Evolutionary conservation across 1,140 invertebrate species (phyloP).

Genomic region (Solen grandis): DNA sequence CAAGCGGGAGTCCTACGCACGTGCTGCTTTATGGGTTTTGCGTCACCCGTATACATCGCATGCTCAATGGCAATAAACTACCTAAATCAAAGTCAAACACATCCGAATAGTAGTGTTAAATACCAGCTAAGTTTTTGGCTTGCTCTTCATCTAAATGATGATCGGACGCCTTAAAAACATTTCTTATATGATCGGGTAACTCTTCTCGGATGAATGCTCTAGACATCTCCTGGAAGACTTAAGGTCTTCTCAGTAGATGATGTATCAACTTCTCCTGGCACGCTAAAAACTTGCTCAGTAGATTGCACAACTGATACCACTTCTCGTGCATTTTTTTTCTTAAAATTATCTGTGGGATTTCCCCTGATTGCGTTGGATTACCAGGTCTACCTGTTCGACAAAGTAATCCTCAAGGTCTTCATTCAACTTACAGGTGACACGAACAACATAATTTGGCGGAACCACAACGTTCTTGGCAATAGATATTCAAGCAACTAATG

Average conservation of each 20-base stretch:
- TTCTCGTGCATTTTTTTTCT: background rate
- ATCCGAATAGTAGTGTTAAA: background rate
- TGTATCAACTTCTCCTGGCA: background rate
- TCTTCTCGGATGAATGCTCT: background rate
- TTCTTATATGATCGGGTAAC: background rate
- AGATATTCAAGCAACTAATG: no score
- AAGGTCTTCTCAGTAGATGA: background rate
- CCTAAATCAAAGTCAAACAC: no score
- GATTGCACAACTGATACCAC: background rate
- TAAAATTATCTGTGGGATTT: background rate
- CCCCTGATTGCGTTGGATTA: background rate
- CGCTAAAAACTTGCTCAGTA: background rate
- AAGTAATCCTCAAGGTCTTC: background rate
- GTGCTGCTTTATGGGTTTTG: constrained; percentile 15
- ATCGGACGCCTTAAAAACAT: background rate
- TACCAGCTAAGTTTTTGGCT: background rate
- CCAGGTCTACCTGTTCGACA: background rate
- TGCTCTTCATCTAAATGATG: background rate
- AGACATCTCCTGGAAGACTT: background rate
- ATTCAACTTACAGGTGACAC: background rate
- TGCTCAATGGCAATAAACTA: background rate
- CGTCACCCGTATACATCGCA: background rate
- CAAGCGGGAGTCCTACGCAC: background rate
- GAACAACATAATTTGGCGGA: no score
- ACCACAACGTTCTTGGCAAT: no score